Percentiles rank a stretch among this genome's conserved stretches.
Evolutionary conservation across 2,888 invertebrate genomes (phyloP).

Genomic region (Sinodicranocentrus sp.): DNA sequence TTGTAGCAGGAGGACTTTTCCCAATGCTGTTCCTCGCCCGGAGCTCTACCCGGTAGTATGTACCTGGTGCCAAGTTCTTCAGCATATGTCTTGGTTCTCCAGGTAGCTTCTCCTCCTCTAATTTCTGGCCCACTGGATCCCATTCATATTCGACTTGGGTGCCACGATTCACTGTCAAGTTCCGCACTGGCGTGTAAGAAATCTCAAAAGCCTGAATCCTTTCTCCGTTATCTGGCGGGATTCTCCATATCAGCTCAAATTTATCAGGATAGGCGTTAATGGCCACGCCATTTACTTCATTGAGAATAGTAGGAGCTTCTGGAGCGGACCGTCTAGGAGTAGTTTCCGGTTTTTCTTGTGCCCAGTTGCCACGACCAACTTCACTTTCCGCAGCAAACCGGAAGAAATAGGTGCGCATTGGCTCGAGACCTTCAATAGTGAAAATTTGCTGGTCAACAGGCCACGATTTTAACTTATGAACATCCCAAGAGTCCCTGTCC

Average conservation of each 20-base stretch:
- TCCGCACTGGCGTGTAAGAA: conserved; percentile 85
- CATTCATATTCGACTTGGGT: conserved; percentile 71
- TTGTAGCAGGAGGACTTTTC: conserved; percentile 86
- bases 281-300: conserved; percentile 80
- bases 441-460: conserved; percentile 84
- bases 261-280: conserved; percentile 86
- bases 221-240: conserved; percentile 93
- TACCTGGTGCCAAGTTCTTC: conserved; percentile 85
- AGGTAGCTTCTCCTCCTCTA: conserved; percentile 55
- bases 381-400: conserved; percentile 91
- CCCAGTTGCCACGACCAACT: conserved; percentile 89
- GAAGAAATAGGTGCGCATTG: conserved; percentile 88
- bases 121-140: conserved; percentile 72
- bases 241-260: conserved; percentile 90
- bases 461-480: conserved; percentile 87
- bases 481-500: conserved; percentile 83
- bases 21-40: conserved; percentile 92
- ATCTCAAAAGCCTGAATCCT: conserved; percentile 90
- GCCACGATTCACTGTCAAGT: conserved; percentile 64
- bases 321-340: conserved; percentile 89
- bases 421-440: conserved; percentile 87
- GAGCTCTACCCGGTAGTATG: conserved; percentile 90
- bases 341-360: conserved; percentile 82
- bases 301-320: conserved; percentile 84
- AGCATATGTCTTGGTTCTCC: conserved; percentile 79